A percentile compares a stretch with the other conserved stretches of the same genome.
Conservation (phyloP, 2,797 vertebrate genomes). For the Peromyscus melanophrys region DNA sequence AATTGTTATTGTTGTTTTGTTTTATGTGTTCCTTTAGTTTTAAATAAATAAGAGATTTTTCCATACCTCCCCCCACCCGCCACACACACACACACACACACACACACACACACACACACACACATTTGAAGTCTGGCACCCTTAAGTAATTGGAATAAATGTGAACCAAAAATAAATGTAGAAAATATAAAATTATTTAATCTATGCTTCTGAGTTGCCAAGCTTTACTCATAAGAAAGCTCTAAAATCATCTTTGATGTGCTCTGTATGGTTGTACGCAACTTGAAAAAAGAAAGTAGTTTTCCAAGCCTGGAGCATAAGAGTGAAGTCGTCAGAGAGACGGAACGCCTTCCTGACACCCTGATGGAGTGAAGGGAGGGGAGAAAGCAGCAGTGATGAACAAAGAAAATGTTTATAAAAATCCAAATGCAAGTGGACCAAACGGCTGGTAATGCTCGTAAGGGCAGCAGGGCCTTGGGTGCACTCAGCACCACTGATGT, state of each 20-base stretch:
- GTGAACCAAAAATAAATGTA: conserved; percentile 73
- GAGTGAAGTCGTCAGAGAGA: neutral
- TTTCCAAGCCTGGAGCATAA: conserved; percentile 28
- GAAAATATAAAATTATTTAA: conserved; percentile 74
- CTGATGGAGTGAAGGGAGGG: neutral
- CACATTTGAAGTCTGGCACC: conserved; percentile 42
- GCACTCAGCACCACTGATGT: neutral
- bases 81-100: neutral
- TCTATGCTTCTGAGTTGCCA: conserved; percentile 49
- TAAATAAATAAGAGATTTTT: conserved; percentile 61
- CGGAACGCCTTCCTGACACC: neutral
- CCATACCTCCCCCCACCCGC: neutral
- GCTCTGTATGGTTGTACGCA: neutral
- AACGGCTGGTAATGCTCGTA: too few relatives aligned
- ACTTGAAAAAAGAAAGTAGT: conserved; percentile 11
- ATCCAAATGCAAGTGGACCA: neutral
- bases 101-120: too few relatives aligned
- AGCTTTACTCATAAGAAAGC: conserved; percentile 24
- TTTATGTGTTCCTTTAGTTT: conserved; percentile 62
- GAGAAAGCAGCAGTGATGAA: neutral
- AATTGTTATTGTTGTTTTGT: conserved; percentile 56
- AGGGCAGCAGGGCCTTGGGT: accelerated
- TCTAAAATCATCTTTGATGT: conserved; percentile 21
- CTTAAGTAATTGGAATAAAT: conserved; percentile 56
- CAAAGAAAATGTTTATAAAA: neutral